These are phyloP conservation scores for Microvelia longipes DNA, from an alignment of 1,140 invertebrate genomes.

Conservation along the genomic window DNA sequence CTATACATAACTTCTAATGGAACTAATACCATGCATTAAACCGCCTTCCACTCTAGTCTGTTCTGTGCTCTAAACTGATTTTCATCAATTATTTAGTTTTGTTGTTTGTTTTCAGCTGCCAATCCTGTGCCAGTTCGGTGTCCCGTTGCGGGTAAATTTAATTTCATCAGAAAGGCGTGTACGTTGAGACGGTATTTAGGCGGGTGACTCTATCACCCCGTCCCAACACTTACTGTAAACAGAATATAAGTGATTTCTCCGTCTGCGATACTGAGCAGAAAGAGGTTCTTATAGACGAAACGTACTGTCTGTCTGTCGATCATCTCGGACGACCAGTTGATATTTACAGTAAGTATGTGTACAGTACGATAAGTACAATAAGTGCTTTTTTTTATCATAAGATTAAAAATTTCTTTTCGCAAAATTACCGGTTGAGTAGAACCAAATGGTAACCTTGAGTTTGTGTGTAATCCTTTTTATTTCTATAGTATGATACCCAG, in stretches of 20 bases:
- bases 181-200: constrained; percentile 87
- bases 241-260: constrained; percentile 87
- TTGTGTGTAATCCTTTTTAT: too few species aligned
- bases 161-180: constrained; percentile 74
- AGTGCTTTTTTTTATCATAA: too few species aligned
- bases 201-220: constrained; percentile 85
- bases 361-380: too few species aligned
- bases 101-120: constrained; percentile 44
- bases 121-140: constrained; percentile 85
- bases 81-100: too few species aligned
- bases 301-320: constrained; percentile 90
- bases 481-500: too few species aligned
- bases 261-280: constrained; percentile 88
- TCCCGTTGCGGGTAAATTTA: constrained; percentile 90
- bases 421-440: too few species aligned
- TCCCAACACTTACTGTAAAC: constrained; percentile 81
- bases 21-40: too few species aligned
- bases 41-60: too few species aligned
- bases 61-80: too few species aligned
- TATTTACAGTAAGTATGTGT: constrained; percentile 62
- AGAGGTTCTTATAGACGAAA: constrained; percentile 82
- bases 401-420: too few species aligned
- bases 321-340: constrained; percentile 81
- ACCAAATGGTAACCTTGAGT: too few species aligned
- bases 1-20: too few species aligned